phyloP scores from a whole-genome alignment of 2,113 vertebrate genomes.

The Megaceryle maxima region DNA sequence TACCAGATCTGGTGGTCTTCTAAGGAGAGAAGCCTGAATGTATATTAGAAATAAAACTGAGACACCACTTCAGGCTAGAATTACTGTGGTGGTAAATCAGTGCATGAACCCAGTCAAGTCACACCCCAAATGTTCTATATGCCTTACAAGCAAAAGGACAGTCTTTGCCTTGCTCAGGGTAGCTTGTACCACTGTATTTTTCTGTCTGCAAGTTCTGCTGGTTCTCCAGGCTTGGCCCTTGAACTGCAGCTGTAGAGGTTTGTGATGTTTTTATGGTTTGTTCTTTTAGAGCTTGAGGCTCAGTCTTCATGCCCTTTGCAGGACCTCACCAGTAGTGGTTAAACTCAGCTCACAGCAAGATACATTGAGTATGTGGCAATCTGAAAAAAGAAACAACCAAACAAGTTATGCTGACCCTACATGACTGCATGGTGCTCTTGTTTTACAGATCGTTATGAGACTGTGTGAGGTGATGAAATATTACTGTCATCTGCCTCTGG shows the following conservation, averaged over 20 bases:
- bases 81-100: background rate
- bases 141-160: background rate
- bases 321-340: background rate
- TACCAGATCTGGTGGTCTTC: background rate
- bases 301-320: background rate
- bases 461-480: background rate
- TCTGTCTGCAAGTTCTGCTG: background rate
- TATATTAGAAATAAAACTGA: background rate
- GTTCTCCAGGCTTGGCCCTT: background rate
- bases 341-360: background rate
- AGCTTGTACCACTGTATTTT: background rate
- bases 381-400: background rate
- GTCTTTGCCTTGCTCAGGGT: background rate
- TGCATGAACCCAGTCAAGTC: background rate
- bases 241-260: background rate
- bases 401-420: background rate
- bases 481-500: background rate
- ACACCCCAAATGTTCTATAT: too few species aligned
- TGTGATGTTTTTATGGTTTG: background rate
- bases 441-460: background rate
- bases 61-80: background rate
- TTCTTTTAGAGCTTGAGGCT: background rate
- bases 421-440: background rate
- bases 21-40: too few species aligned
- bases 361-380: background rate